Evolutionary conservation across 2,888 invertebrate genomes (phyloP), one percentile per base, ranked within the genome.

Genomic region (Cryptus viduatorius): DNA sequence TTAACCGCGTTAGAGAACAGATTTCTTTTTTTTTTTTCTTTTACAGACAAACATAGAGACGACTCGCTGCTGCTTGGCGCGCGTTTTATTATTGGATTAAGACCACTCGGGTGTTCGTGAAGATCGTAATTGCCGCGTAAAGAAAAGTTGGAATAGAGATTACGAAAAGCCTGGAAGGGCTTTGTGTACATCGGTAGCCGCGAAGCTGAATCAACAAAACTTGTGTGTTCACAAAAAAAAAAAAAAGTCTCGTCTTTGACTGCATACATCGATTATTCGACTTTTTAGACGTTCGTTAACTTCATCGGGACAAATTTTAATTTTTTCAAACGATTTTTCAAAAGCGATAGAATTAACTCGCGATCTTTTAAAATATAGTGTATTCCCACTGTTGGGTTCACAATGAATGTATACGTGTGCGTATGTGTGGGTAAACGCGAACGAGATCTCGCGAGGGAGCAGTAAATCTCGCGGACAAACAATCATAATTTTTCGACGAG

Each of bases 401-500:
- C 61, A 7, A 29, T 61, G 14, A 19, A 24, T 19, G 29, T 59
- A 19, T 59, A 19, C 19, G 29, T 24, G 56, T 24, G 29, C n/a
- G 46, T 79, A 64, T 53, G 71, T 68, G 64, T 44, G 44, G 10
- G 53, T 50, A 31, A 24, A 84, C 77, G 50, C 64, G 61, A 68
- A 12, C 73, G 19, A 48, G 68, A 75, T 69, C 75, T 50, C 19
- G 19, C 53, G 59, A 48, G 31, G 84, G 78, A 83, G 90, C 90
- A 89, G 92, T 93, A 93, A 92, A 93, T 93, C 91, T 91, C 90
- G 89, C 90, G 91, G 91, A 92, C 92, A 92, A 93, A 93, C 92
- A 93, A 92, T 93, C 93, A 92, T 93, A 93, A 93, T 93, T 93
- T 85, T 91, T 92, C 91, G 91, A 91, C 90, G 91, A 92, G 91